Conservation (phyloP, 2,113 vertebrate species). For the Speoplatyrhinus poulsoni region DNA sequence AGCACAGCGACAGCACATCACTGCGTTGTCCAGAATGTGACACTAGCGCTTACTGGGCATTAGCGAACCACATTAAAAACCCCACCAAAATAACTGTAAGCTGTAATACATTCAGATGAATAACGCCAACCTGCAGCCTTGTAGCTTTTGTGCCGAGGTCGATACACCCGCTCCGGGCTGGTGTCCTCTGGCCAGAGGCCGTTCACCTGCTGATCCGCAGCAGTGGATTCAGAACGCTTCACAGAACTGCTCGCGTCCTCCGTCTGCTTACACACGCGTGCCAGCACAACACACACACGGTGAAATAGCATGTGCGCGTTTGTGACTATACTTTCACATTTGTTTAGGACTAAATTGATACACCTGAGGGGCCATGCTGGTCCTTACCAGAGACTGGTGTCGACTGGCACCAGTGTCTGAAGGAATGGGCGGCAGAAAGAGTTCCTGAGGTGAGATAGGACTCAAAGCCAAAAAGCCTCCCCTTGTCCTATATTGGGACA, state of each 20-base stretch:
- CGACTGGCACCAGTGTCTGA: constrained; percentile 78
- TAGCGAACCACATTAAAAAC: background rate
- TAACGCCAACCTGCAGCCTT: constrained; percentile 85
- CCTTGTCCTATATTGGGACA: constrained; percentile 80
- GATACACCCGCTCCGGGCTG: constrained; percentile 86
- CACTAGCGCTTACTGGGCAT: background rate
- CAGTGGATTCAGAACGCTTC: constrained; percentile 88
- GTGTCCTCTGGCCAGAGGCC: constrained; percentile 91
- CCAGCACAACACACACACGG: background rate
- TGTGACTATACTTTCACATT: background rate
- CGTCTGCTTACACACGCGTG: constrained; percentile 66
- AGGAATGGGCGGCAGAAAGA: constrained; percentile 82
- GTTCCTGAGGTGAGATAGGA: constrained; percentile 92
- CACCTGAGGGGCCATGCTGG: background rate
- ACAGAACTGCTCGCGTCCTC: constrained; percentile 85
- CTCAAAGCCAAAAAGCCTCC: constrained; percentile 90
- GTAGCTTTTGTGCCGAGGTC: constrained; percentile 93
- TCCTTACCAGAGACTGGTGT: constrained; percentile 86
- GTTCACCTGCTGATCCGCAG: constrained; percentile 86
- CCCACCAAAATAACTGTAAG: background rate
- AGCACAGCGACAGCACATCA: background rate
- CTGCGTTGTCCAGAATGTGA: background rate
- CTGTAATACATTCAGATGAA: background rate
- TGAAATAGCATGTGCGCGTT: constrained; percentile 7
- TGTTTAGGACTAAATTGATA: constrained; percentile 8